A percentile compares a stretch with the other conserved stretches of the same genome.
phyloP scores from a whole-genome alignment of 2,113 vertebrate species.

The Paradoxurus hermaphroditus region DNA sequence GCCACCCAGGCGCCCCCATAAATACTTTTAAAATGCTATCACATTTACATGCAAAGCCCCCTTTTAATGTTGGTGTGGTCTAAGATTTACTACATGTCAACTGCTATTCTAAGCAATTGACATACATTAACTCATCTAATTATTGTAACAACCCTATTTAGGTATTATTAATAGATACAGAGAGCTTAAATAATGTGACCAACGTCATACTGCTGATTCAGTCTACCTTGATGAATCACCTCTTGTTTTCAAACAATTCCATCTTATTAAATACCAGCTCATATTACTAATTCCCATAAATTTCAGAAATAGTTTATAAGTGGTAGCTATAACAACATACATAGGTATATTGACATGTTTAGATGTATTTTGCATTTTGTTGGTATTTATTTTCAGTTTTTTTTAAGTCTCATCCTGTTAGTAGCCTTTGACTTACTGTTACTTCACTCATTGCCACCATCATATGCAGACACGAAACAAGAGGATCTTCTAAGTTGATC shows the following conservation, averaged over 20 bases:
- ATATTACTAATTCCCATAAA: background rate
- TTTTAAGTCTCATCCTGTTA: background rate
- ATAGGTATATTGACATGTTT: background rate
- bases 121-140: background rate
- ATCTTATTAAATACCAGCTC: background rate
- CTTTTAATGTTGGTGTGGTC: background rate
- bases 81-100: background rate
- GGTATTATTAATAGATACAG: background rate
- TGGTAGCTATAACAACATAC: background rate
- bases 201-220: background rate
- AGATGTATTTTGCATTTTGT: conserved; percentile 14
- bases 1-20: no score
- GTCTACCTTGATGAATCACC: background rate
- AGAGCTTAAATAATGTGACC: background rate
- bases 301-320: background rate
- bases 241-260: background rate
- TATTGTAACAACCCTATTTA: background rate
- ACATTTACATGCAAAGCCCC: background rate
- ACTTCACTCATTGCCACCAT: background rate
- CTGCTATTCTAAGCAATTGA: background rate
- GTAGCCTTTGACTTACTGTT: background rate
- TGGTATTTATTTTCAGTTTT: background rate
- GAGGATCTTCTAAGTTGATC: background rate
- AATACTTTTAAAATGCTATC: background rate
- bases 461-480: background rate